These are phyloP conservation scores for Drepanosiphum platanoidis DNA, from an alignment of 2,888 invertebrate species.

Conservation along the genomic window DNA sequence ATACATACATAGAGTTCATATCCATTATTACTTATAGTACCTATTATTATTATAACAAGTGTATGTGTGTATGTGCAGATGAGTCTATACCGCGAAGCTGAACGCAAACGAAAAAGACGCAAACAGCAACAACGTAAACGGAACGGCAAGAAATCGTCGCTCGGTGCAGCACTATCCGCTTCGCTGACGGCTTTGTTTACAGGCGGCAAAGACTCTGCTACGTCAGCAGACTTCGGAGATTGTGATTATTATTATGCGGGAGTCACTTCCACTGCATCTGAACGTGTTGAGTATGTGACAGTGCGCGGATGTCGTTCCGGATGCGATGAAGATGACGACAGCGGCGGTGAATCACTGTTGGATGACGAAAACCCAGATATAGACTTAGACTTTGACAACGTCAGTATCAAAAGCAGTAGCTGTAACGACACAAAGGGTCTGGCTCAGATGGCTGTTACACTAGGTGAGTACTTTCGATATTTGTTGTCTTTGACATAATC, in stretches of 20 bases:
- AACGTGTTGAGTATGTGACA: constrained; percentile 35
- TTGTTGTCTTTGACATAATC: background rate
- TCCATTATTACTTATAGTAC: too few relatives aligned
- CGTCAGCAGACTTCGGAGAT: background rate
- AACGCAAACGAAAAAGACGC: background rate
- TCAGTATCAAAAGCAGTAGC: background rate
- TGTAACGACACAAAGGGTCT: constrained; percentile 17
- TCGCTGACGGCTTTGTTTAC: constrained; percentile 30
- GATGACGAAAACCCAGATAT: background rate
- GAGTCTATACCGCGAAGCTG: constrained; percentile 29
- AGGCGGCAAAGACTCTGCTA: background rate
- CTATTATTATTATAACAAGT: too few relatives aligned
- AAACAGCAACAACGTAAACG: background rate
- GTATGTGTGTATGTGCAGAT: background rate
- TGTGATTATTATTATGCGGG: background rate
- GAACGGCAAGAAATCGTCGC: constrained; percentile 19
- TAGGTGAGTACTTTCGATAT: background rate
- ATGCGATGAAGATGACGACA: background rate
- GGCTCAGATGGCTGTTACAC: constrained; percentile 42
- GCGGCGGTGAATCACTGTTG: background rate
- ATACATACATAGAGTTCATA: too few relatives aligned
- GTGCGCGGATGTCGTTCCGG: constrained; percentile 1
- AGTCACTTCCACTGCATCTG: background rate
- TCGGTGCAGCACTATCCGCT: constrained; percentile 29
- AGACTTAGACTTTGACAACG: background rate